Base-by-base conservation (phyloP, 2,113 vertebrate genomes). In the Cepphus grylle region DNA sequence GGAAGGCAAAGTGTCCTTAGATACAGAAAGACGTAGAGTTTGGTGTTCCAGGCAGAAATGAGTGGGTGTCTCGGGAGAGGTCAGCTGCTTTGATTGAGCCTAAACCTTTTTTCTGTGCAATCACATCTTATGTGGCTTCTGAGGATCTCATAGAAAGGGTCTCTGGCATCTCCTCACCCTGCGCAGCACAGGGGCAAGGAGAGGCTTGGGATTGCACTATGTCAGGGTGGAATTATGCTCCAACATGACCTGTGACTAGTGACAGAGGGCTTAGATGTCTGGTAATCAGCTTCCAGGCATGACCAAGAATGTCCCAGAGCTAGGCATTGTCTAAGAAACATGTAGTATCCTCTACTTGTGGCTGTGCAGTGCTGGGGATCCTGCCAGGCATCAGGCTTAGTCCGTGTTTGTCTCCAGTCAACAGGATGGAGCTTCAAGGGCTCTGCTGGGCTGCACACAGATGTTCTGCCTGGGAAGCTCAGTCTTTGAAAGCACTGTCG, bases 341-440 rank as follows among this genome's bases (percentile, higher is more conserved):
- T n/a, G 8, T 5, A 16, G 8, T 43, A 21, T n/a, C 34, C 38
- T 92, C 34, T 5, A 1, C 11, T 15, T n/a, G 38, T 11, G 59
- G 29, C 78, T 85, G 47, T 55, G 61, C 26, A 52, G 66, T 63
- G 38, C 47, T 63, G 74, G 29, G 65, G 17, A 81, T 62, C 72
- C 72, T 87, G 56, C 42, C 42, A 26, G 56, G 36, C n/a, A 26
- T 61, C 70, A 87, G 70, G 27, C 61, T 93, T 45, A 17, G 34
- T 32, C 69, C 0, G 0, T 32, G 6, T 81, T 67, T 63, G 47
- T 34, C 49, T 71, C 11, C 32, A 5, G 32, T 22, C 0, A 0
- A 12, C 15, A 47, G 50, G 11, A 34, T 23, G 29, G 66, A 71
- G 15, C 72, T 72, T 23, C 40, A 69, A 26, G 65, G 55, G 12